Conservation (phyloP, 2,113 vertebrate genomes). For the Cryptotis parvus region DNA sequence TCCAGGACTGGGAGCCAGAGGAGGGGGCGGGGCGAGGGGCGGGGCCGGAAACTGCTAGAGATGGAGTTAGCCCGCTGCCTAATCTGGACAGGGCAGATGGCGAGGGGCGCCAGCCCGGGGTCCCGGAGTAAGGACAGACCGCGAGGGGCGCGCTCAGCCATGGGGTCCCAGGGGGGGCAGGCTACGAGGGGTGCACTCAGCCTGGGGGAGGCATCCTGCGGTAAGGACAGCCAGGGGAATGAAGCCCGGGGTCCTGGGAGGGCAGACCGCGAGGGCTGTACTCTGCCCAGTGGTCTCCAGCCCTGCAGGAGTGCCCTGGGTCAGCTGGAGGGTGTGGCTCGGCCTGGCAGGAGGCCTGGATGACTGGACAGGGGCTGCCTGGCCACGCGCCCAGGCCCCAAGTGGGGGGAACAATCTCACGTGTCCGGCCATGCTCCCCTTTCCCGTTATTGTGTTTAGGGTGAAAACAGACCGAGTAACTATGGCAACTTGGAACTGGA, state of each 20-base stretch:
- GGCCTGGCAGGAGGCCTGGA: slow-evolving; percentile 66
- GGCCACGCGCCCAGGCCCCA: slow-evolving; percentile 67
- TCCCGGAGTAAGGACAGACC: no score
- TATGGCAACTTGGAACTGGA: slow-evolving; percentile 73
- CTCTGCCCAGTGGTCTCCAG: not conserved
- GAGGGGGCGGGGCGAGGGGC: not conserved
- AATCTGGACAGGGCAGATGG: not conserved
- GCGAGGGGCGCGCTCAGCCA: no score
- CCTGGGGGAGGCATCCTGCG: no score
- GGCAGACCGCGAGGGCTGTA: not conserved
- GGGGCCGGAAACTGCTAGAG: not conserved
- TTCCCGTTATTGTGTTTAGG: slow-evolving; percentile 78
- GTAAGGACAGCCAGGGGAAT: no score
- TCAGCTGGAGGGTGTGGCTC: slow-evolving; percentile 73
- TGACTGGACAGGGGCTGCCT: slow-evolving; percentile 77
- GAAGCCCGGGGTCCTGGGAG: no score
- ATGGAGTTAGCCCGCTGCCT: not conserved
- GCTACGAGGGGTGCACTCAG: not conserved
- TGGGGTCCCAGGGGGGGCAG: no score
- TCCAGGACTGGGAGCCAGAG: slow-evolving; percentile 45
- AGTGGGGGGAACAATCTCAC: slow-evolving; percentile 82
- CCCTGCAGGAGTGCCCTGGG: slow-evolving; percentile 63
- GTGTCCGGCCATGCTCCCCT: slow-evolving; percentile 85
- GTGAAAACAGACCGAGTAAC: slow-evolving; percentile 78
- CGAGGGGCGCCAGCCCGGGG: not conserved